Evolutionary conservation across 2,113 vertebrate genomes (phyloP).

Genomic region (Gila orcuttii): DNA sequence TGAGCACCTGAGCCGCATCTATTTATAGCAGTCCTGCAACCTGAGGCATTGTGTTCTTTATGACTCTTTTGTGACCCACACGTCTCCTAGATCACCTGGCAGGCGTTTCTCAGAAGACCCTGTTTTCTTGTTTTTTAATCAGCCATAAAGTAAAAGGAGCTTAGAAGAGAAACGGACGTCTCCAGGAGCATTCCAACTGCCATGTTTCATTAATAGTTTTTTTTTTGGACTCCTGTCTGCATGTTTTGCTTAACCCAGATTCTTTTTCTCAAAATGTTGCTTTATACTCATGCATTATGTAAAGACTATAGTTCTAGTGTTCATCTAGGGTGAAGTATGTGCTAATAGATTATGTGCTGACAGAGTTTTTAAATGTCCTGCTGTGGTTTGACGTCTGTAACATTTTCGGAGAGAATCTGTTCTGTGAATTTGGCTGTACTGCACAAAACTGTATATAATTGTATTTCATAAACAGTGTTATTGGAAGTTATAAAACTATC

Average conservation of each 20-base stretch:
- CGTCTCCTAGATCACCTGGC: no score
- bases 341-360: background rate
- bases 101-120: background rate
- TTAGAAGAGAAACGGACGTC: background rate
- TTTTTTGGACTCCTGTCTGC: background rate
- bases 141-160: background rate
- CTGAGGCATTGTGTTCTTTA: background rate
- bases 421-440: conserved; percentile 16
- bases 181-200: background rate
- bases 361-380: background rate
- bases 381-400: conserved; percentile 5
- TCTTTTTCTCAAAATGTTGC: background rate
- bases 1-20: conserved; percentile 32
- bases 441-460: conserved; percentile 52
- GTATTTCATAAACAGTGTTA: conserved; percentile 24
- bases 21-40: conserved; percentile 47
- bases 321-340: background rate
- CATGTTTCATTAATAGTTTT: background rate
- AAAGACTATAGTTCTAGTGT: conserved; percentile 5
- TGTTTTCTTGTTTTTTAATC: background rate
- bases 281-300: background rate
- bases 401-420: conserved; percentile 3
- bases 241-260: background rate
- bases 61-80: conserved; percentile 17
- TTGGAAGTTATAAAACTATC: conserved; percentile 1